These are phyloP conservation scores for Nomada fabriciana DNA, from an alignment of 2,888 invertebrate species.

Conservation along the genomic window DNA sequence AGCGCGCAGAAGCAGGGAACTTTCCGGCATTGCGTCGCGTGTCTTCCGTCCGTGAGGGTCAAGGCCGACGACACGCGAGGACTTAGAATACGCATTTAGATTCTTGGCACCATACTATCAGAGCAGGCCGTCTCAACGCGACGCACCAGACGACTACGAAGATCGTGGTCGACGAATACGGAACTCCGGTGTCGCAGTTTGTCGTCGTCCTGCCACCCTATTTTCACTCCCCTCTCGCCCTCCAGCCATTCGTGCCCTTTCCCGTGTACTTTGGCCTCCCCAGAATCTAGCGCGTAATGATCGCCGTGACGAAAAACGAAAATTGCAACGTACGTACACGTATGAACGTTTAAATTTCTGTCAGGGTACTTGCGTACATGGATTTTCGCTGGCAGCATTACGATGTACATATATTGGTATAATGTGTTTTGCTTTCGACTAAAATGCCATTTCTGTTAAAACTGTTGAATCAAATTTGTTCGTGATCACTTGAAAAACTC, in stretches of 20 bases:
- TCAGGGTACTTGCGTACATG: no score
- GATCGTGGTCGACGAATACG: constrained; percentile 26
- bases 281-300: not conserved
- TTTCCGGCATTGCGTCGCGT: constrained; percentile 52
- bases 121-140: constrained; percentile 9
- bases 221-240: not conserved
- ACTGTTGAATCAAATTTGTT: no score
- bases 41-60: constrained; percentile 60
- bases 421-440: no score
- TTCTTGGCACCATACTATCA: constrained; percentile 60
- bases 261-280: not conserved
- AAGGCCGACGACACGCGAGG: constrained; percentile 58
- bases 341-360: no score
- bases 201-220: constrained; percentile 8
- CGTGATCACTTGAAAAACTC: no score
- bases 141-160: constrained; percentile 13
- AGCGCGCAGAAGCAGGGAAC: constrained; percentile 25
- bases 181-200: constrained; percentile 11
- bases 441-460: no score
- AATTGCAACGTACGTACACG: no score
- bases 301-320: not conserved
- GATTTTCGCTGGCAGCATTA: no score
- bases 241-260: not conserved
- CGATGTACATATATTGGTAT: no score
- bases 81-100: constrained; percentile 66